A percentile compares a stretch with the other conserved stretches of the same genome.
phyloP scores from a whole-genome alignment of 2,113 vertebrate species.

The Colaptes auratus region DNA sequence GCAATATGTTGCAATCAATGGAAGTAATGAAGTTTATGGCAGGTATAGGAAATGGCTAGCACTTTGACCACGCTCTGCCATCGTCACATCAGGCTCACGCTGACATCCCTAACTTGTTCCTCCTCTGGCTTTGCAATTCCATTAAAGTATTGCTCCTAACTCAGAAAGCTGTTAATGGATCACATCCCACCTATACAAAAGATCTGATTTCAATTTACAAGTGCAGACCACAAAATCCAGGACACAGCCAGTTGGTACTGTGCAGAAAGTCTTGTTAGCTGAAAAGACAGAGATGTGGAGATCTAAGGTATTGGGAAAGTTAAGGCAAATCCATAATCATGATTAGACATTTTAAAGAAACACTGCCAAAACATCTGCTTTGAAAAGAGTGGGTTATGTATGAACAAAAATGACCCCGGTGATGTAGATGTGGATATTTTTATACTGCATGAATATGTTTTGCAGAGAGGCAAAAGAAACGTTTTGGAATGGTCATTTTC shows the following conservation, averaged over 20 bases:
- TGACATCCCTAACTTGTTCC: conserved; percentile 5
- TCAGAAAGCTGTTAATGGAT: conserved; percentile 1
- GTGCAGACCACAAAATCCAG: not conserved
- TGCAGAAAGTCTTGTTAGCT: not conserved
- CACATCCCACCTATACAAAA: not conserved
- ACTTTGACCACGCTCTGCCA: not conserved
- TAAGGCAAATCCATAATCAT: not conserved
- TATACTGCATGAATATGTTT: not conserved
- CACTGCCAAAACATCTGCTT: not conserved
- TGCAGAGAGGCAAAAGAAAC: not conserved
- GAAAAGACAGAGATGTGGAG: not conserved
- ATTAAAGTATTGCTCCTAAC: conserved; percentile 8
- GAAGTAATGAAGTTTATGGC: conserved; percentile 40
- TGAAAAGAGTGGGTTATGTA: not conserved
- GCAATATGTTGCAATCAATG: not conserved
- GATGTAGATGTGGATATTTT: not conserved
- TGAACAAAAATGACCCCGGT: not conserved
- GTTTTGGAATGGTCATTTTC: conserved; percentile 15
- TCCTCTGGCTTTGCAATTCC: not conserved
- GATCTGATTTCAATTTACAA: conserved; percentile 19
- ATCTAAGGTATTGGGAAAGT: not conserved
- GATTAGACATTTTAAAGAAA: not conserved
- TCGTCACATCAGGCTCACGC: not conserved
- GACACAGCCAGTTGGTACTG: not conserved
- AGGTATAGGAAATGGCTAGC: not conserved